Conservation (phyloP, 1,140 invertebrate genomes). For the Subanguina moxae region DNA sequence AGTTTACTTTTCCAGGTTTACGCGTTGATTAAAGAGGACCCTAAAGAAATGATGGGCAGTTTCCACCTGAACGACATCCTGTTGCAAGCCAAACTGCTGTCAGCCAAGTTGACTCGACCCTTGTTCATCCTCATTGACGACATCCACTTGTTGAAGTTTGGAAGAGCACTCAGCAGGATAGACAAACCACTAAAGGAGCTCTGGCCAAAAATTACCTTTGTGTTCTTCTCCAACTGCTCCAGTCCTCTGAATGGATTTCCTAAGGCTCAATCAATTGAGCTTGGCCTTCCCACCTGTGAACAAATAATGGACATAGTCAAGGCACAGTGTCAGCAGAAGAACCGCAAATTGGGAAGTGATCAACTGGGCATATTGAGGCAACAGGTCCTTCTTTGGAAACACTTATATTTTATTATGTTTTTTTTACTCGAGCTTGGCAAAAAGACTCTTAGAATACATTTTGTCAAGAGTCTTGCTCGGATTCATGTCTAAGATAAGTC, state of each 20-base stretch:
- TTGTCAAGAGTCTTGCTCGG: too few species aligned
- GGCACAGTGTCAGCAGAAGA: background rate
- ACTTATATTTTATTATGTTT: too few species aligned
- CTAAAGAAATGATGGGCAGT: slow-evolving; percentile 8
- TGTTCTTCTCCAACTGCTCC: slow-evolving; percentile 32
- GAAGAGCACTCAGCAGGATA: slow-evolving; percentile 32
- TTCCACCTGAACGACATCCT: slow-evolving; percentile 38
- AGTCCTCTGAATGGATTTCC: slow-evolving; percentile 29
- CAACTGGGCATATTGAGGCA: slow-evolving; percentile 21
- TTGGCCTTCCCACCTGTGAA: slow-evolving; percentile 26
- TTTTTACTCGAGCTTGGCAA: too few species aligned
- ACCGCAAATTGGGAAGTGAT: slow-evolving; percentile 14
- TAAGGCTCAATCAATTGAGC: slow-evolving; percentile 29
- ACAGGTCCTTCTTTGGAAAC: slow-evolving; percentile 3
- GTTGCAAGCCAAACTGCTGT: slow-evolving; percentile 35
- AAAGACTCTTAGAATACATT: too few species aligned
- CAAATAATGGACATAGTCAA: slow-evolving; percentile 25
- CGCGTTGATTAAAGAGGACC: slow-evolving; percentile 16
- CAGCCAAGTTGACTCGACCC: slow-evolving; percentile 21
- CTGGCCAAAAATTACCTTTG: slow-evolving; percentile 36
- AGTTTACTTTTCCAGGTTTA: slow-evolving; percentile 20
- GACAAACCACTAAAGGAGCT: slow-evolving; percentile 35
- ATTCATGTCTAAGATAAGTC: too few species aligned
- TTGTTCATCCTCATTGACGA: slow-evolving; percentile 45
- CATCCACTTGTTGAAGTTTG: slow-evolving; percentile 37